phyloP scores from a whole-genome alignment of 2,113 vertebrate species.

The Oryzias celebensis region DNA sequence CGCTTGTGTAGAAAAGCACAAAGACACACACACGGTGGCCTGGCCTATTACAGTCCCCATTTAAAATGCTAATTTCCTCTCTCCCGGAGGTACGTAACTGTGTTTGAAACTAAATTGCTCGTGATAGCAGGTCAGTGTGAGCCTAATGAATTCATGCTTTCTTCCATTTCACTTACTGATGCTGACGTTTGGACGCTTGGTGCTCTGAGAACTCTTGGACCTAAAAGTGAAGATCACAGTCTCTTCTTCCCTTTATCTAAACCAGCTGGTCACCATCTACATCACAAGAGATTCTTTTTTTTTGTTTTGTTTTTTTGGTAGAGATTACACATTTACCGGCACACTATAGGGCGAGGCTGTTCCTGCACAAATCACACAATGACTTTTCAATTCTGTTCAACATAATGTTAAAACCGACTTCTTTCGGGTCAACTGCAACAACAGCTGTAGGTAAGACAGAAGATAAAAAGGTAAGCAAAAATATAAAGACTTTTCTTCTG shows the following conservation, averaged over 20 bases:
- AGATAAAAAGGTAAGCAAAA: background rate
- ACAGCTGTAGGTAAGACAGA: background rate
- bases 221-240: conserved; percentile 32
- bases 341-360: background rate
- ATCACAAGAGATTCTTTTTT: conserved; percentile 40
- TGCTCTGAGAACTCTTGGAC: conserved; percentile 4
- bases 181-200: conserved; percentile 37
- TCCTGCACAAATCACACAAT: no score
- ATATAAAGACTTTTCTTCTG: background rate
- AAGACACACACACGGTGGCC: conserved; percentile 40
- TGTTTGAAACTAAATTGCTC: conserved; percentile 72
- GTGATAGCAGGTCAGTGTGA: conserved; percentile 66
- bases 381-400: no score
- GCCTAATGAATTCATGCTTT: conserved; percentile 60
- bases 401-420: no score
- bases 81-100: conserved; percentile 67
- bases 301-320: background rate
- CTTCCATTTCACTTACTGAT: conserved; percentile 52
- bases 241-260: conserved; percentile 15
- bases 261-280: conserved; percentile 29
- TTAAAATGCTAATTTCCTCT: conserved; percentile 71
- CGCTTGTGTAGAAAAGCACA: conserved; percentile 24
- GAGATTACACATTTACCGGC: conserved; percentile 9
- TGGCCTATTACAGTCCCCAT: conserved; percentile 70
- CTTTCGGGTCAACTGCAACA: no score